Conservation (phyloP, 2,113 vertebrate genomes). For the Pseudopipra pipra region DNA sequence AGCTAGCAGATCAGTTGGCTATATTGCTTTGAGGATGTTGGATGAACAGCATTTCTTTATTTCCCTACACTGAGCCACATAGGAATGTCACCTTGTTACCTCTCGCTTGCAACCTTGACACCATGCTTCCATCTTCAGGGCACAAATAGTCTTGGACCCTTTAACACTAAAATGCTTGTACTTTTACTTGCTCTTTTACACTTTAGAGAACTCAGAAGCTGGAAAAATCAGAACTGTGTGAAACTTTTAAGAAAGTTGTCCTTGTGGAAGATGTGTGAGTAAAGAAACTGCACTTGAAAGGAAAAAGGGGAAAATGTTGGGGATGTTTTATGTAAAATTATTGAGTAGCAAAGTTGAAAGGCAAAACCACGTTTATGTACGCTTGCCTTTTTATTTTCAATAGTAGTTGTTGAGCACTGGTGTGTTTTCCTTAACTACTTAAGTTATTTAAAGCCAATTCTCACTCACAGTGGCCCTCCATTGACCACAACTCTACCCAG, state of each 20-base stretch:
- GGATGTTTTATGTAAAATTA: not conserved
- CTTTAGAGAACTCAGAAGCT: not conserved
- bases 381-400: not conserved
- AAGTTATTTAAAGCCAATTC: constrained; percentile 95
- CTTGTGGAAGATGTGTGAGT: not conserved
- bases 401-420: not conserved
- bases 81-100: not conserved
- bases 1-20: not conserved
- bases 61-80: not conserved
- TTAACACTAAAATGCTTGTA: not conserved
- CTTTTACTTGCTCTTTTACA: not conserved
- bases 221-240: not conserved
- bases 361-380: not conserved
- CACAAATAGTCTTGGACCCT: not conserved
- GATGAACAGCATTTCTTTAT: not conserved
- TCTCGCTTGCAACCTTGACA: not conserved
- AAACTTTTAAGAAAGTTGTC: not conserved
- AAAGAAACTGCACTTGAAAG: not conserved
- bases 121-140: not conserved
- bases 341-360: not conserved
- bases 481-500: constrained; percentile 90
- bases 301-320: not conserved
- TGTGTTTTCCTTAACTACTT: constrained; percentile 78
- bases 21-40: fast-evolving
- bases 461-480: constrained; percentile 95